Evolutionary conservation across 1,140 invertebrate genomes (phyloP).

Genomic region (Drosophila littoralis): DNA sequence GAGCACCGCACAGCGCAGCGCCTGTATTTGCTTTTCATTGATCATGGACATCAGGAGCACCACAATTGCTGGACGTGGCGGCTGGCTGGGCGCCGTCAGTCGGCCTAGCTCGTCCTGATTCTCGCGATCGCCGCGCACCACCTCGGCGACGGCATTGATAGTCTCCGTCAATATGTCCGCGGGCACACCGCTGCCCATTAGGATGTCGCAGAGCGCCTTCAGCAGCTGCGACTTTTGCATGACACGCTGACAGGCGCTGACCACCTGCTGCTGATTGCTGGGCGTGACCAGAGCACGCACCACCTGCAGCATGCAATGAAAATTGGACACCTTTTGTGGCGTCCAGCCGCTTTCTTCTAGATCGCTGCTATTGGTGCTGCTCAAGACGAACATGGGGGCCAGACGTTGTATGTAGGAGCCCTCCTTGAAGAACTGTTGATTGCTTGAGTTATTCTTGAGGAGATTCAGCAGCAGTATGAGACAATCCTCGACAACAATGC

Average conservation of each 20-base stretch:
- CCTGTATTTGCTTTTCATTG: conserved; percentile 98
- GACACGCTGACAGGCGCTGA: conserved; percentile 93
- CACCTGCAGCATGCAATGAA: conserved; percentile 95
- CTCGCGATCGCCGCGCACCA: conserved; percentile 94
- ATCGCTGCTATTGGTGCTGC: conserved; percentile 85
- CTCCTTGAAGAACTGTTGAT: conserved; percentile 99
- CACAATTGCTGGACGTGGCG: conserved; percentile 96
- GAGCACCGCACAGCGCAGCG: conserved; percentile 95
- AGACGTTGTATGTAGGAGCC: conserved; percentile 96
- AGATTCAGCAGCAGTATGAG: conserved; percentile 97
- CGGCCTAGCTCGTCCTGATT: conserved; percentile 97
- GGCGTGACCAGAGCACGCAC: conserved; percentile 96
- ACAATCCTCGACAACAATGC: conserved; percentile 99
- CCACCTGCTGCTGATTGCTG: conserved; percentile 90
- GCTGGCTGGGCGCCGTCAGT: conserved; percentile 96
- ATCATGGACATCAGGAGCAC: conserved; percentile 99
- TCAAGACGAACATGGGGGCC: conserved; percentile 92
- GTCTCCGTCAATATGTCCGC: conserved; percentile 98
- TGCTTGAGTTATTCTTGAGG: conserved; percentile 97
- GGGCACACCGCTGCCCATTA: conserved; percentile 98
- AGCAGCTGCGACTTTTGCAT: conserved; percentile 94
- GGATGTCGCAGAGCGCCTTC: conserved; percentile 93
- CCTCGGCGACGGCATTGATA: conserved; percentile 97
- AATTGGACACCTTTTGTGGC: conserved; percentile 97
- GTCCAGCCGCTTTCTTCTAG: conserved; percentile 93